phyloP scores from a whole-genome alignment of 2,888 invertebrate species.

The Tanytarsus gracilentus region DNA sequence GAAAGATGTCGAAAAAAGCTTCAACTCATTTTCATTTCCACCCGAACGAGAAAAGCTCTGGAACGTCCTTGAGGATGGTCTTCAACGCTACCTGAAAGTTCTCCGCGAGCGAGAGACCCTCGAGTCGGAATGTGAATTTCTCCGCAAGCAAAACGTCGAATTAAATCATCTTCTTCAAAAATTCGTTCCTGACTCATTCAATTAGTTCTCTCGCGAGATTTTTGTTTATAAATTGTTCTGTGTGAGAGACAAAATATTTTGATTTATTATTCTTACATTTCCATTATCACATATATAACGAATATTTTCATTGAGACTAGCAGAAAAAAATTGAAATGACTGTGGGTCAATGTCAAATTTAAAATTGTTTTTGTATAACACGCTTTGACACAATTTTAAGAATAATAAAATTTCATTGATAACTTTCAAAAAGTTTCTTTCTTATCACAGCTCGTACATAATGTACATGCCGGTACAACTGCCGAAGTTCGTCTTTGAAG shows the following conservation, averaged over 20 bases:
- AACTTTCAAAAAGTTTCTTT: too few relatives aligned
- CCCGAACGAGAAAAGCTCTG: conserved; percentile 57
- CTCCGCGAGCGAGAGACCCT: conserved; percentile 53
- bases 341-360: conserved; percentile 3
- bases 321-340: not conserved
- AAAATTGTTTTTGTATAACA: not conserved
- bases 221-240: not conserved
- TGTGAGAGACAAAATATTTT: not conserved
- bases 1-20: conserved; percentile 20
- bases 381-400: not conserved
- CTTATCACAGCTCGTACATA: too few relatives aligned
- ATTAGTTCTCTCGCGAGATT: not conserved
- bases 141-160: conserved; percentile 60
- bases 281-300: not conserved
- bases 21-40: conserved; percentile 42
- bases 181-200: conserved; percentile 42
- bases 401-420: not conserved
- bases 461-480: too few relatives aligned
- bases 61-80: conserved; percentile 48
- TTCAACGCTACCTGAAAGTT: conserved; percentile 40
- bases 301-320: too few relatives aligned
- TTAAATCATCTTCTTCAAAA: conserved; percentile 57
- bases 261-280: not conserved
- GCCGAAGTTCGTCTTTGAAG: too few relatives aligned
- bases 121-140: conserved; percentile 53